These are phyloP conservation scores for Uropetala carovei DNA, from an alignment of 2,888 invertebrate genomes.

Conservation along the genomic window DNA sequence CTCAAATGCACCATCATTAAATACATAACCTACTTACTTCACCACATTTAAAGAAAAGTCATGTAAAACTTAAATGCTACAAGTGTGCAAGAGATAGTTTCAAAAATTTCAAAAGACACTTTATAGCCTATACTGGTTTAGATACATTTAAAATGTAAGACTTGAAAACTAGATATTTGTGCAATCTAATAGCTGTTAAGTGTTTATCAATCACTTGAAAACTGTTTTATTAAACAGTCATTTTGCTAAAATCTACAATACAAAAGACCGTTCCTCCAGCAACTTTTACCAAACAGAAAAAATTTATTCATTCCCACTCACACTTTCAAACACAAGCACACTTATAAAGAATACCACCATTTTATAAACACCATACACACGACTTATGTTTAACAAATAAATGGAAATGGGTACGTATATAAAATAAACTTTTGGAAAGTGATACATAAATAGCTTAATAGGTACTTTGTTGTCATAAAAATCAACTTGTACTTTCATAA, in stretches of 20 bases:
- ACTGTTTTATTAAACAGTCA: constrained; percentile 27
- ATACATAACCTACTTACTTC: background rate
- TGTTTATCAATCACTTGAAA: constrained; percentile 36
- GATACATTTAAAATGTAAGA: background rate
- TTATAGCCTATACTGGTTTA: background rate
- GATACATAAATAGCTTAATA: background rate
- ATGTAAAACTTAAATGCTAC: background rate
- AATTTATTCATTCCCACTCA: constrained; percentile 4
- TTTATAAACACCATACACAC: constrained; percentile 25
- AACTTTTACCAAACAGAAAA: background rate
- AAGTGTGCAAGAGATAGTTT: background rate
- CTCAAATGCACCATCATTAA: background rate
- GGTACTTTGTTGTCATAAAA: background rate
- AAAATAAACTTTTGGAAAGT: background rate
- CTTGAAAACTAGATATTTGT: constrained; percentile 34
- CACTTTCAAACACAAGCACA: constrained; percentile 21
- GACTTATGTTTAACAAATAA: background rate
- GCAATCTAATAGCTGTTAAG: constrained; percentile 42
- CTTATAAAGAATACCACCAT: background rate
- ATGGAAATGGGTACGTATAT: background rate
- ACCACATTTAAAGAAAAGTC: background rate
- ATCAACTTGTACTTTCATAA: background rate
- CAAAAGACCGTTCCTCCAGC: constrained; percentile 13
- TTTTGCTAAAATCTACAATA: constrained; percentile 21
- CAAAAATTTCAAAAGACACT: background rate